Conservation (phyloP, 2,113 vertebrate species). For the Cochlearius cochlearius region DNA sequence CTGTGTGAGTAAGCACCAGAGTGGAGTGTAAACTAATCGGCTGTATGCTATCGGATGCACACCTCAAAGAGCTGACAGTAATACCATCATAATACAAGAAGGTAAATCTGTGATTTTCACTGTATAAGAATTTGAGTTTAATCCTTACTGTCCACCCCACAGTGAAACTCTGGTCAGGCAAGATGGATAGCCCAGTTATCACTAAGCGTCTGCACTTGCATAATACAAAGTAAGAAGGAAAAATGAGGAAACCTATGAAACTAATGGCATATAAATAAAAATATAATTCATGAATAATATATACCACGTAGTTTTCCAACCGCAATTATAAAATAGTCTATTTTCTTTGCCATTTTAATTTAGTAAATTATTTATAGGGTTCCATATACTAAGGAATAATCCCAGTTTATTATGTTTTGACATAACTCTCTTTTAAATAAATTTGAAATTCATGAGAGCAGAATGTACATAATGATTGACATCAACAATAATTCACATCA, state of each 20-base stretch:
- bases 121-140: background rate
- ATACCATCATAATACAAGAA: background rate
- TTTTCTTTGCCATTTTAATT: slow-evolving; percentile 45
- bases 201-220: background rate
- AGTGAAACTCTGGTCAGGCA: background rate
- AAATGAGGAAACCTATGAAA: background rate
- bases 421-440: slow-evolving; percentile 23
- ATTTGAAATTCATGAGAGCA: slow-evolving; percentile 46
- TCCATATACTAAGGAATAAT: slow-evolving; percentile 8
- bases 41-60: background rate
- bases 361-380: background rate
- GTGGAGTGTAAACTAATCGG: background rate
- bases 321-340: background rate
- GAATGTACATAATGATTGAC: slow-evolving; percentile 21
- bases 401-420: background rate
- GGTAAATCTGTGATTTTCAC: background rate
- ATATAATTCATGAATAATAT: slow-evolving; percentile 13
- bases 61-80: background rate
- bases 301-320: background rate
- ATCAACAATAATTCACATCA: slow-evolving; percentile 7
- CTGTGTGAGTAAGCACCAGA: background rate
- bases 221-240: background rate
- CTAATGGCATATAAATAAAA: background rate
- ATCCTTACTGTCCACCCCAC: background rate
- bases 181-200: background rate